Percentiles rank a stretch among this genome's conserved stretches.
Conservation (phyloP, 2,113 vertebrate genomes). For the Columbina picui region DNA sequence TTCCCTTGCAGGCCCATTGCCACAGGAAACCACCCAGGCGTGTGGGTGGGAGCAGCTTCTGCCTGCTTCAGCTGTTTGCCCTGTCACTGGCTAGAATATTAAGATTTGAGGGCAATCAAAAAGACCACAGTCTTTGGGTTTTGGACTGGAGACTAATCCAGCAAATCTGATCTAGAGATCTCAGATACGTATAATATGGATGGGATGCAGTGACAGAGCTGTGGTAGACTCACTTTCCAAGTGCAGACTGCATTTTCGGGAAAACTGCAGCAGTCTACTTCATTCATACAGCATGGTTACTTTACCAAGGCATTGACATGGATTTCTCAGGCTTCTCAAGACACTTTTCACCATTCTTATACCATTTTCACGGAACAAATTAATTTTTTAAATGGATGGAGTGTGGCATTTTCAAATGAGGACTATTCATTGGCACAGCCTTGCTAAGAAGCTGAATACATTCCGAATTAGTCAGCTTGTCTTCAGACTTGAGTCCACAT, state of each 20-base stretch:
- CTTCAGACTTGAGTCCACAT: not conserved
- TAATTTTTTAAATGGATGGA: not conserved
- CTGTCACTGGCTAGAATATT: not conserved
- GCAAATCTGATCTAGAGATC: not conserved
- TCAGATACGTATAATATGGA: not conserved
- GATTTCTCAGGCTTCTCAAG: not conserved
- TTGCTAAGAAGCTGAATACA: not conserved
- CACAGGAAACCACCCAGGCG: not conserved
- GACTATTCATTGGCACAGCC: not conserved
- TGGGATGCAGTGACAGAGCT: not conserved
- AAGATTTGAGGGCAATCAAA: not conserved
- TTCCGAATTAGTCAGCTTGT: not conserved
- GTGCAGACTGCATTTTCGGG: not conserved
- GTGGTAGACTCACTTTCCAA: not conserved
- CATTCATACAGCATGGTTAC: not conserved
- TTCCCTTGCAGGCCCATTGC: not conserved
- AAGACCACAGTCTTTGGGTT: not conserved
- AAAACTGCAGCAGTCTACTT: not conserved
- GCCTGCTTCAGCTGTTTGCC: not conserved
- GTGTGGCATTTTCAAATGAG: not conserved
- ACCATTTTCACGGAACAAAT: not conserved
- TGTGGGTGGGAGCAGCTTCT: not conserved
- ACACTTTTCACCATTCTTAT: not conserved
- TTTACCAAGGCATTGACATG: not conserved
- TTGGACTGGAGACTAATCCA: not conserved